Conservation (phyloP, 2,888 invertebrate genomes). For the Apamea epomidion region DNA sequence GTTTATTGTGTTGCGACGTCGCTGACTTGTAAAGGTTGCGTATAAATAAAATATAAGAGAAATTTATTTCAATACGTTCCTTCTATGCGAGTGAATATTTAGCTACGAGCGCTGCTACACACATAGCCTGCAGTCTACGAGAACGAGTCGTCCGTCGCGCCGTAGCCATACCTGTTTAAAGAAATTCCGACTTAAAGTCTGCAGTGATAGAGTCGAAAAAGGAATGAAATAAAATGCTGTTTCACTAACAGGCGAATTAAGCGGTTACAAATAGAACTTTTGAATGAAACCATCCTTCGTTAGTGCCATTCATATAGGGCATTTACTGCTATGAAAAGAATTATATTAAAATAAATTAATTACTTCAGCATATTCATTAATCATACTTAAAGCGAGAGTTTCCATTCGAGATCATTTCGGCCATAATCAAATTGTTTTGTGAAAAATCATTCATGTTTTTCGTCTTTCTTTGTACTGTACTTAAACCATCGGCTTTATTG, state of each 20-base stretch:
- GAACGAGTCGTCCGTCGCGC: constrained; percentile 59
- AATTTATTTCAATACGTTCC: constrained; percentile 41
- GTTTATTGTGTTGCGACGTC: constrained; percentile 48
- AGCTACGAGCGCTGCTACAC: constrained; percentile 71
- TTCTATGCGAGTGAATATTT: constrained; percentile 59
- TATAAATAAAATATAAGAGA: constrained; percentile 45
- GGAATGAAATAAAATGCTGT: constrained; percentile 50
- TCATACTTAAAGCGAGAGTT: constrained; percentile 14
- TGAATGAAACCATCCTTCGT: constrained; percentile 48
- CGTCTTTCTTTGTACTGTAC: neutral
- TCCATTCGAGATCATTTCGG: constrained; percentile 25
- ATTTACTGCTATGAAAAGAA: neutral
- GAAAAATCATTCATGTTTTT: constrained; percentile 8
- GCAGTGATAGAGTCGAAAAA: constrained; percentile 67
- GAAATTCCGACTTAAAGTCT: constrained; percentile 68
- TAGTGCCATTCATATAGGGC: constrained; percentile 7
- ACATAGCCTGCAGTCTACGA: constrained; percentile 72
- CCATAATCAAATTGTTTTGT: constrained; percentile 10
- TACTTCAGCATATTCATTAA: constrained; percentile 28
- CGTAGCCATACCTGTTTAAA: constrained; percentile 67
- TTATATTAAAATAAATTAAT: constrained; percentile 15
- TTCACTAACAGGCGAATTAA: constrained; percentile 63
- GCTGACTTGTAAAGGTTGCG: constrained; percentile 48
- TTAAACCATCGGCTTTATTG: neutral
- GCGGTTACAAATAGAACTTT: constrained; percentile 67